Percentiles rank a stretch among this genome's conserved stretches.
Conservation (phyloP, 2,797 vertebrate genomes). For the Acanthopagrus latus region DNA sequence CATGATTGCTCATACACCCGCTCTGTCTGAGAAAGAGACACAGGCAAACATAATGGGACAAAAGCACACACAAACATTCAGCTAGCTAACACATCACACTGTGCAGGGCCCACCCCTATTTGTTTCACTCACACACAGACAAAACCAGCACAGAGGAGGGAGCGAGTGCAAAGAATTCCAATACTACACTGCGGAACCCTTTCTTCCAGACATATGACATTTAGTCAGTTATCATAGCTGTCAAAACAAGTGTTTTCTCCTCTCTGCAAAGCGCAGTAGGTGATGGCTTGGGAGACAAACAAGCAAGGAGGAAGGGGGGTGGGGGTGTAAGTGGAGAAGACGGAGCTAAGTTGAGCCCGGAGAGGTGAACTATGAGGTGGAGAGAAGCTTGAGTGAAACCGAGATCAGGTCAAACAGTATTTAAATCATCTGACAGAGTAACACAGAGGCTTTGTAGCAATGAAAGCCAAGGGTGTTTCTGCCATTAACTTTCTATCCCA, state of each 20-base stretch:
- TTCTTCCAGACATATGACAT: constrained; percentile 72
- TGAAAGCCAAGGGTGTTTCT: constrained; percentile 13
- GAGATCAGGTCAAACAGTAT: constrained; percentile 11
- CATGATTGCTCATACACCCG: constrained; percentile 21
- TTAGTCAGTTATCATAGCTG: constrained; percentile 77
- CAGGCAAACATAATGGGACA: constrained; percentile 29
- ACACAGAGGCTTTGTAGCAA: neutral
- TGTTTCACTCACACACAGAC: constrained; percentile 39
- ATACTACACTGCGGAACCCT: constrained; percentile 46
- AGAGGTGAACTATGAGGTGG: constrained; percentile 36
- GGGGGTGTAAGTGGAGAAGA: constrained; percentile 22
- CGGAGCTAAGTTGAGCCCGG: constrained; percentile 22
- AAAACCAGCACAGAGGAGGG: constrained; percentile 13
- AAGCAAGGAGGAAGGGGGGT: constrained; percentile 3
- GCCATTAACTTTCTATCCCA: constrained; percentile 19
- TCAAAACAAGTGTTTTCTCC: constrained; percentile 79
- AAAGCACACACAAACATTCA: constrained; percentile 16
- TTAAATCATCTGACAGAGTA: constrained; percentile 20
- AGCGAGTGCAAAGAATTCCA: constrained; percentile 53
- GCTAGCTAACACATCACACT: constrained; percentile 23
- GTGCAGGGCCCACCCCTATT: constrained; percentile 26
- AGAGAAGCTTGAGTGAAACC: constrained; percentile 38
- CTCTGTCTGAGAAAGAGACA: constrained; percentile 24
- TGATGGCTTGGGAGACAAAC: constrained; percentile 58
- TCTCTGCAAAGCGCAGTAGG: constrained; percentile 55